A percentile compares a stretch with the other conserved stretches of the same genome.
phyloP scores from a whole-genome alignment of 2,888 invertebrate species.

The Eupithecia abbreviata region DNA sequence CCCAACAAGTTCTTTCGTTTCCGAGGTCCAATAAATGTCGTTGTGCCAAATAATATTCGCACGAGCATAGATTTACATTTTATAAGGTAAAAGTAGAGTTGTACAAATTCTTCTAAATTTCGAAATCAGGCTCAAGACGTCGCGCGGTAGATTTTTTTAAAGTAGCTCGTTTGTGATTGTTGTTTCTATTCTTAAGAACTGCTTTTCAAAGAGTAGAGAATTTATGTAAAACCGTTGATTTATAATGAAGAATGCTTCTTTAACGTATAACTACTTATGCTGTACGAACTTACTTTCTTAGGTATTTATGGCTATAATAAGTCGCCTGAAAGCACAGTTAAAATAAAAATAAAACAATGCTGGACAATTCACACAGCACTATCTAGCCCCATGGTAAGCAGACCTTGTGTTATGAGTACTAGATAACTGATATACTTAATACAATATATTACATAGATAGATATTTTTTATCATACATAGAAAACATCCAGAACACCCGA shows the following conservation, averaged over 20 bases:
- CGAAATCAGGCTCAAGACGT: not conserved
- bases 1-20: not conserved
- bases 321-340: not conserved
- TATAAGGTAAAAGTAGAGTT: not conserved
- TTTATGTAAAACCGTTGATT: slow-evolving; percentile 4
- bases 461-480: no score
- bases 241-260: not conserved
- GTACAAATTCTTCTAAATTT: not conserved
- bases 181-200: not conserved
- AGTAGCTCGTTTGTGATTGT: not conserved
- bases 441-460: no score
- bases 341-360: not conserved
- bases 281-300: not conserved
- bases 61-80: not conserved
- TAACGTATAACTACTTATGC: not conserved
- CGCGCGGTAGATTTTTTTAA: not conserved
- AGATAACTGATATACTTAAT: no score
- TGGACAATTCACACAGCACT: no score
- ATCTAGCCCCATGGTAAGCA: no score
- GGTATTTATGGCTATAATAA: not conserved
- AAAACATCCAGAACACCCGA: no score
- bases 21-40: not conserved
- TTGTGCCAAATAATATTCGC: not conserved
- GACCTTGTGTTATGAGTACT: no score
- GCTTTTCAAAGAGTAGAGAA: slow-evolving; percentile 4